A percentile compares a stretch with the other conserved stretches of the same genome.
phyloP scores from a whole-genome alignment of 2,113 vertebrate species.

The Lepisosteus osseus region DNA sequence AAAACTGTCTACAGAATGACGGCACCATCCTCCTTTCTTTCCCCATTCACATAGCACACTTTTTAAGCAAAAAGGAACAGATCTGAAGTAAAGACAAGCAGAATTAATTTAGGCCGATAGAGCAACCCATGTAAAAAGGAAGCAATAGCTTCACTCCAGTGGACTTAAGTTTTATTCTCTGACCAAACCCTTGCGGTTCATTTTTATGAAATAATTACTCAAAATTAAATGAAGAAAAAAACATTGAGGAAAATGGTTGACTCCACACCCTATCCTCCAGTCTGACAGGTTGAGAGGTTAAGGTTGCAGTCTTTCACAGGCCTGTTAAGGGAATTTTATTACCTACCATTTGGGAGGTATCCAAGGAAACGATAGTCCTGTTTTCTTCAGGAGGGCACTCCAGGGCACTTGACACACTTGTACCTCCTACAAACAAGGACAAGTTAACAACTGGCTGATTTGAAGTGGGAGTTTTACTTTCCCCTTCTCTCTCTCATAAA shows the following conservation, averaged over 20 bases:
- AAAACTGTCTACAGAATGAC: too few species aligned
- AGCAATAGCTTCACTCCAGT: too few species aligned
- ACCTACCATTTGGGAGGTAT: slow-evolving; percentile 96
- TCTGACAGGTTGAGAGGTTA: background rate
- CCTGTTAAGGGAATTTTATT: slow-evolving; percentile 14
- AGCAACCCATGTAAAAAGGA: too few species aligned
- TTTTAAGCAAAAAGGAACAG: too few species aligned
- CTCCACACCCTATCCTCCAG: background rate
- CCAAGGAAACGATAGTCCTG: slow-evolving; percentile 89
- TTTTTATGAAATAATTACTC: background rate
- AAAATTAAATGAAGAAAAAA: slow-evolving; percentile 1
- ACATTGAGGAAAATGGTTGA: background rate
- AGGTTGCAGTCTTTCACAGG: background rate
- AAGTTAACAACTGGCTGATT: background rate
- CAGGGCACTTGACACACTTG: slow-evolving; percentile 89
- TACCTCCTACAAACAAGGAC: slow-evolving; percentile 77
- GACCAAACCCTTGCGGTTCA: background rate
- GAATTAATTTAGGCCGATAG: too few species aligned
- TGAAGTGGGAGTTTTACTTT: too few species aligned
- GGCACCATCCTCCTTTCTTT: too few species aligned
- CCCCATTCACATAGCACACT: too few species aligned
- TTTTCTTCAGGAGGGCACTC: slow-evolving; percentile 91
- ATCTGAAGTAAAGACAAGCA: too few species aligned
- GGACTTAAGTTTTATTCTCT: background rate
- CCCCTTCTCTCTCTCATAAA: background rate